Evolutionary conservation across 1,140 invertebrate species (phyloP).

Genomic region (Drosophila oshimai): DNA sequence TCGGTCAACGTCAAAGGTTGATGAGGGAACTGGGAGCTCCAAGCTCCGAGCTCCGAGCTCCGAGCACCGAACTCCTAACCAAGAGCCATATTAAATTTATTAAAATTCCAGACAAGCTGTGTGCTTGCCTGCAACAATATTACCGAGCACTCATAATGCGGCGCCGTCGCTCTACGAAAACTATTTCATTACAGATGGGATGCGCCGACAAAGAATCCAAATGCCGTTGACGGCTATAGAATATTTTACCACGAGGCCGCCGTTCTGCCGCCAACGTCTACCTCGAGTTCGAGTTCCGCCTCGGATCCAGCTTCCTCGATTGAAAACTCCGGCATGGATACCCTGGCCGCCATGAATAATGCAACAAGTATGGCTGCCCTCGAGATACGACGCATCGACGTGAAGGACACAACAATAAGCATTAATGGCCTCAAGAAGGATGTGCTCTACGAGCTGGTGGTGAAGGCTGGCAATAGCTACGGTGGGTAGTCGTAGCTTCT

Average conservation of each 20-base stretch:
- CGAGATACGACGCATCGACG: conserved; percentile 87
- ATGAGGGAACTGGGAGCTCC: background rate
- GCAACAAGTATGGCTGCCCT: conserved; percentile 68
- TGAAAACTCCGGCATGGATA: conserved; percentile 53
- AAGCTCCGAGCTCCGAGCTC: too few species aligned
- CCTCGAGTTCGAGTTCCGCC: background rate
- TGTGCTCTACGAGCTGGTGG: conserved; percentile 89
- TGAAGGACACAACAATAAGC: conserved; percentile 87
- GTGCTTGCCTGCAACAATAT: conserved; percentile 77
- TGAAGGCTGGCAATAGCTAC: conserved; percentile 91
- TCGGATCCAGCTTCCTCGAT: conserved; percentile 35
- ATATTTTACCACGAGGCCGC: conserved; percentile 86
- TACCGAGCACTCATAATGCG: conserved; percentile 72
- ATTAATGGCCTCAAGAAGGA: conserved; percentile 88
- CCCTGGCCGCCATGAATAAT: conserved; percentile 68
- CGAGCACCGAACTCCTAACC: background rate
- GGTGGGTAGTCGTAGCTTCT: too few species aligned
- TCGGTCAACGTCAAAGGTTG: conserved; percentile 78
- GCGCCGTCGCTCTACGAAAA: conserved; percentile 64
- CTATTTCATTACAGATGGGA: conserved; percentile 87
- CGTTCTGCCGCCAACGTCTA: conserved; percentile 58
- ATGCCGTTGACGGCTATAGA: conserved; percentile 91
- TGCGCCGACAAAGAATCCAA: conserved; percentile 90
- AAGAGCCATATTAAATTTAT: conserved; percentile 70
- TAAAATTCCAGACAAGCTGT: conserved; percentile 77